These are phyloP conservation scores for Sinohyriopsis cumingii DNA, from an alignment of 2,888 invertebrate genomes.

Conservation along the genomic window DNA sequence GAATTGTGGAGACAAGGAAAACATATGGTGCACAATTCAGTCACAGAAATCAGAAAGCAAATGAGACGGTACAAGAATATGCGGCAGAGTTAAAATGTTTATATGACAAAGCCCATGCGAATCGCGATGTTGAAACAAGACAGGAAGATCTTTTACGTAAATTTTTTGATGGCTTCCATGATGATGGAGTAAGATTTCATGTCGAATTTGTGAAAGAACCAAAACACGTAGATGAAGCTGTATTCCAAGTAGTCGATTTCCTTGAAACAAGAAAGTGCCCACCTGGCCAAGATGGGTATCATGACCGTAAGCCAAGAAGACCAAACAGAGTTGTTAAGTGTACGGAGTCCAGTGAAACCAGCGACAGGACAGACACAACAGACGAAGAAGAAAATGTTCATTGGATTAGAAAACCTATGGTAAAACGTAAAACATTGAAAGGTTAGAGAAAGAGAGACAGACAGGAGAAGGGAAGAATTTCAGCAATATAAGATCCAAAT, in stretches of 20 bases:
- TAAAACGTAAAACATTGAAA: no score
- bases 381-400: no score
- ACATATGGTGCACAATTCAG: constrained; percentile 14
- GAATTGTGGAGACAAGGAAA: constrained; percentile 15
- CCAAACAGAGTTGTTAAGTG: no score
- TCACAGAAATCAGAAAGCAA: constrained; percentile 8
- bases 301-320: no score
- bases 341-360: no score
- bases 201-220: constrained; percentile 24
- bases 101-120: constrained; percentile 16
- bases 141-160: constrained; percentile 19
- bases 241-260: constrained; percentile 12
- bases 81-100: constrained; percentile 18
- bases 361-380: no score
- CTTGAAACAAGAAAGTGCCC: constrained; percentile 10
- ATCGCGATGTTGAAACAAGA: constrained; percentile 15
- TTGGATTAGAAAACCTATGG: no score
- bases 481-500: no score
- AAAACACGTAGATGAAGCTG: constrained; percentile 17
- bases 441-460: no score
- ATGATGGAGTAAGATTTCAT: constrained; percentile 25
- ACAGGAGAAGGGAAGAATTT: no score
- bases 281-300: no score
- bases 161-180: constrained; percentile 22
- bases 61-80: constrained; percentile 17